Conservation (phyloP, 2,888 invertebrate species). For the Eutolmus rufibarbis region DNA sequence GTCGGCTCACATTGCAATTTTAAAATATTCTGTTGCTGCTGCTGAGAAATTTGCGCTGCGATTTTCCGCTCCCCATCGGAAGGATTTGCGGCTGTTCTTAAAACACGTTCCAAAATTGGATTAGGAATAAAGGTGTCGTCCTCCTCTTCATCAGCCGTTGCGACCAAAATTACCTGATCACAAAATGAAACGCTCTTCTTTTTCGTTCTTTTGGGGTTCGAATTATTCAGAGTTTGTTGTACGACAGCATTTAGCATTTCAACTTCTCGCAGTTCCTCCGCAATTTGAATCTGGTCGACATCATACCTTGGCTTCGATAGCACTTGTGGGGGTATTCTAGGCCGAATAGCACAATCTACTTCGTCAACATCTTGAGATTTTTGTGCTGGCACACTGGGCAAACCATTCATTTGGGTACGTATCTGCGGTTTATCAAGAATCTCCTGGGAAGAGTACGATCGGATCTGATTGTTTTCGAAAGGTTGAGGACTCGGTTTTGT, state of each 20-base stretch:
- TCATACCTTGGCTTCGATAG: slow-evolving; percentile 60
- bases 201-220: slow-evolving; percentile 71
- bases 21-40: slow-evolving; percentile 63
- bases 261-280: slow-evolving; percentile 67
- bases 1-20: slow-evolving; percentile 63
- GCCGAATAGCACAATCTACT: slow-evolving; percentile 54
- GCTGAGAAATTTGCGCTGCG: slow-evolving; percentile 63
- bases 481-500: slow-evolving; percentile 31
- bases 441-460: slow-evolving; percentile 60
- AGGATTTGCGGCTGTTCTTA: slow-evolving; percentile 75
- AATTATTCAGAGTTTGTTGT: slow-evolving; percentile 65
- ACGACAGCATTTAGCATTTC: slow-evolving; percentile 67
- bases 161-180: slow-evolving; percentile 91
- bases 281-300: slow-evolving; percentile 65
- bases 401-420: slow-evolving; percentile 65
- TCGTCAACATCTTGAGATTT: slow-evolving; percentile 54
- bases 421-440: slow-evolving; percentile 56
- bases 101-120: slow-evolving; percentile 85
- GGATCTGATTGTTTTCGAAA: slow-evolving; percentile 49
- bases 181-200: slow-evolving; percentile 96
- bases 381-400: slow-evolving; percentile 51
- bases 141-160: slow-evolving; percentile 91
- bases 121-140: slow-evolving; percentile 90
- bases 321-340: neutral
- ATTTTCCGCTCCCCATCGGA: slow-evolving; percentile 21